Conservation (phyloP, 2,888 invertebrate species). For the Diabrotica balteata region DNA sequence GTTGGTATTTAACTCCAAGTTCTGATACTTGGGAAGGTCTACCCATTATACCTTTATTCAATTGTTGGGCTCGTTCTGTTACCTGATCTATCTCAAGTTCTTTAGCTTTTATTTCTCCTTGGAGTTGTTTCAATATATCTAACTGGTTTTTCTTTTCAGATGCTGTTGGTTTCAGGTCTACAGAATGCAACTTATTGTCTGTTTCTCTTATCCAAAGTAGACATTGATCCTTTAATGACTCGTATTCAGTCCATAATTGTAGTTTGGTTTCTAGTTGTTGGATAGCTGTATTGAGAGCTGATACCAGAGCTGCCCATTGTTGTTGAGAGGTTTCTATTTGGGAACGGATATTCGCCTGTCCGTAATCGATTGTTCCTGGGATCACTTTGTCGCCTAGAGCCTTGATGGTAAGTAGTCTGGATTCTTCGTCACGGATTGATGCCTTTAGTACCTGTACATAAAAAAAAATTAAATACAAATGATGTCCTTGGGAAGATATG, state of each 20-base stretch:
- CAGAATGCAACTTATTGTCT: conserved; percentile 85
- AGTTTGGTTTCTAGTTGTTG: conserved; percentile 82
- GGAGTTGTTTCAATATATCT: conserved; percentile 78
- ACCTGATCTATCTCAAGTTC: conserved; percentile 92
- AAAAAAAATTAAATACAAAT: conserved; percentile 27
- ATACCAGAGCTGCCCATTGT: conserved; percentile 86
- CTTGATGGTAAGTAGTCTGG: conserved; percentile 80
- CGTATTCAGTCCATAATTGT: conserved; percentile 92
- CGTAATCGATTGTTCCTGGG: conserved; percentile 82
- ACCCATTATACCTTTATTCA: conserved; percentile 77
- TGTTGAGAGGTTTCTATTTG: conserved; percentile 89
- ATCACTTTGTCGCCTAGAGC: conserved; percentile 88
- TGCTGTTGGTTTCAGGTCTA: conserved; percentile 83
- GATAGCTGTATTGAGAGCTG: conserved; percentile 79
- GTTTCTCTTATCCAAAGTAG: conserved; percentile 87
- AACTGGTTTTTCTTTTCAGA: conserved; percentile 85
- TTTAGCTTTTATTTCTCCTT: conserved; percentile 89
- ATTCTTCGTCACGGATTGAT: conserved; percentile 85
- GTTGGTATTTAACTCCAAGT: conserved; percentile 90
- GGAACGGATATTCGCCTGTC: conserved; percentile 84
- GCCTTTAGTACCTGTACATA: conserved; percentile 70
- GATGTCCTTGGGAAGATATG: too few species aligned
- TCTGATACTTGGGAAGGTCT: conserved; percentile 87
- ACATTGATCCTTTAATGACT: conserved; percentile 84
- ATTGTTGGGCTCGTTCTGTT: conserved; percentile 86